A percentile compares a stretch with the other conserved stretches of the same genome.
phyloP scores from a whole-genome alignment of 2,888 invertebrate species.

The Stenoptilia bipunctidactyla region DNA sequence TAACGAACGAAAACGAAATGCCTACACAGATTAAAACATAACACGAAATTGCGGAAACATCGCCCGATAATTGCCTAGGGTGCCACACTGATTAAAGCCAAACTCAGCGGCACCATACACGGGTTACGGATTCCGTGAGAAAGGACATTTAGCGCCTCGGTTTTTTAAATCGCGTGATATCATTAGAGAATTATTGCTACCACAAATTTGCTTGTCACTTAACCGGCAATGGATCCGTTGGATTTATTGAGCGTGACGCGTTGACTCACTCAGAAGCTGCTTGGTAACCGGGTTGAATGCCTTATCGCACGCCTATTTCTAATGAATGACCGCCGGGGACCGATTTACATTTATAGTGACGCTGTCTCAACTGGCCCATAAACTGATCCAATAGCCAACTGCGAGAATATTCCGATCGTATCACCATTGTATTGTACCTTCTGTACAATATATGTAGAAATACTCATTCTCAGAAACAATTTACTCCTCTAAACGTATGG shows the following conservation, averaged over 20 bases:
- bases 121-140: slow-evolving; percentile 29
- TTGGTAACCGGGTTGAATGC: neutral
- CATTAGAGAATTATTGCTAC: slow-evolving; percentile 45
- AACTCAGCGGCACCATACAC: neutral
- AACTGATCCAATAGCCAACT: no score
- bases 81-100: slow-evolving; percentile 1
- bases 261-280: slow-evolving; percentile 5
- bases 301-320: neutral
- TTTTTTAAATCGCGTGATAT: slow-evolving; percentile 47
- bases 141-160: slow-evolving; percentile 40
- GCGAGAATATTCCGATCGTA: no score
- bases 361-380: neutral
- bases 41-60: slow-evolving; percentile 1
- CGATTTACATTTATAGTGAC: slow-evolving; percentile 1
- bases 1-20: slow-evolving; percentile 7
- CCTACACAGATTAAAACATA: neutral
- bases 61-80: slow-evolving; percentile 2
- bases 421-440: no score
- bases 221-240: slow-evolving; percentile 33
- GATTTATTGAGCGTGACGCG: slow-evolving; percentile 41
- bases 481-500: no score
- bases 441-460: no score
- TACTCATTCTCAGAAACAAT: no score
- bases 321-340: neutral
- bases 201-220: slow-evolving; percentile 55